Conservation (phyloP, 2,888 invertebrate species). For the Drosophila melanosoma region DNA sequence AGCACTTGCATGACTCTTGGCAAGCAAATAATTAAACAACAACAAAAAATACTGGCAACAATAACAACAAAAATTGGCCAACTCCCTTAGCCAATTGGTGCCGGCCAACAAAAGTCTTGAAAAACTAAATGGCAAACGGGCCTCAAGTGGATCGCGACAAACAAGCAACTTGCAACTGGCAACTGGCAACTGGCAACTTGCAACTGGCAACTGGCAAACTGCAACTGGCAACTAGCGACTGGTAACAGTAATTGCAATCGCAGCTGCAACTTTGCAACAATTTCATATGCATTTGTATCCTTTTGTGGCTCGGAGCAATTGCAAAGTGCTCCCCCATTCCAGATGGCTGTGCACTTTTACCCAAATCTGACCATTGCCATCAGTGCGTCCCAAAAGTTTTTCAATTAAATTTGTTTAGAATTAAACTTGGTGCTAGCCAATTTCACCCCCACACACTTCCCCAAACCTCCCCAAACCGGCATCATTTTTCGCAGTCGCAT, state of each 20-base stretch:
- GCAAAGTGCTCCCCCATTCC: slow-evolving; percentile 9
- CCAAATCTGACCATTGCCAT: slow-evolving; percentile 68
- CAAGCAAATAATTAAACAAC: slow-evolving; percentile 68
- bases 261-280: slow-evolving; percentile 64
- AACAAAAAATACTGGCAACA: slow-evolving; percentile 8
- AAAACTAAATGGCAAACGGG: slow-evolving; percentile 70
- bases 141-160: slow-evolving; percentile 73
- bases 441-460: slow-evolving; percentile 12
- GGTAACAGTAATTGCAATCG: slow-evolving; percentile 34
- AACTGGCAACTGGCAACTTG: slow-evolving; percentile 42
- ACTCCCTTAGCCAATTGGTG: slow-evolving; percentile 20
- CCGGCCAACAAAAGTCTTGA: slow-evolving; percentile 31
- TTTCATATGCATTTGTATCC: slow-evolving; percentile 75
- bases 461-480: neutral
- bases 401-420: slow-evolving; percentile 80
- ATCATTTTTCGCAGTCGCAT: neutral
- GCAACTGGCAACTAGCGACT: slow-evolving; percentile 17
- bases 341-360: slow-evolving; percentile 30
- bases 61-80: slow-evolving; percentile 20
- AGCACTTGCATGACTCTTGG: slow-evolving; percentile 52
- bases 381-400: slow-evolving; percentile 67
- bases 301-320: slow-evolving; percentile 42
- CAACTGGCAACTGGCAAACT: slow-evolving; percentile 30
- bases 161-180: slow-evolving; percentile 45
- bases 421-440: slow-evolving; percentile 69